Base-by-base conservation (phyloP, 2,888 invertebrate species). In the Ophion slaviceki region DNA sequence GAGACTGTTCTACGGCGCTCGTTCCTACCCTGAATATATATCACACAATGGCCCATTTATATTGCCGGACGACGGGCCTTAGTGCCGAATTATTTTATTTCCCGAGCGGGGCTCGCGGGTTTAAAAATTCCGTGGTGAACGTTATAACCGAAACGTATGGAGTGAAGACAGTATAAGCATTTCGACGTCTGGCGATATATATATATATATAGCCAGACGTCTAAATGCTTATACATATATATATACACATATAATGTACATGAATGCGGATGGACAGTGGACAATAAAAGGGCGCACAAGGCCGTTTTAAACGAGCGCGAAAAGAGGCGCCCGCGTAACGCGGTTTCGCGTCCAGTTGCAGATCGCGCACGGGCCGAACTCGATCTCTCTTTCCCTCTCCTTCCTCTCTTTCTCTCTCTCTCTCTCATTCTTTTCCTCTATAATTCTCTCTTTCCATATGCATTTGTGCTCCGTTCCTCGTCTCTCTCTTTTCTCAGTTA, bases 291-390 rank as follows among this genome's bases (percentile, higher is more conserved):
- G 70, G 78, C 78, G 80, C 78, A 75, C 78, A 75, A 78, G 64
- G 40, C 28, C 28, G 66, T 80, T 80, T 80, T 61, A 84, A 84
- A 79, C 59, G 78, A 84, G 78, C 77, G 86, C 80, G 84, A 80
- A 81, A 80, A 72, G 68, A 61, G 77, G 74, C 81, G 80, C 80
- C 86, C 85, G 85, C 80, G 78, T 80, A 80, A 81, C 84, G 77
- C 83, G 86, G 86, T 80, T 76, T 62, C 59, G 59, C 81, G 81
- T 84, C 59, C 66, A 53, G 61, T 72, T 71, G 85, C 14, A 36
- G 80, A 80, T 84, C 86, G 86, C 82, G 80, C 83, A 81, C 86
- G 84, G 85, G 85, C 79, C 84, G 40, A 74, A 61, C 20, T 67
- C 40, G 36, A 3, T 74, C 62, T 79, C 70, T 62, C 62, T 20